Evolutionary conservation across 2,113 vertebrate species (phyloP), one percentile per base, ranked within the genome.

Genomic region (Piliocolobus tephrosceles): DNA sequence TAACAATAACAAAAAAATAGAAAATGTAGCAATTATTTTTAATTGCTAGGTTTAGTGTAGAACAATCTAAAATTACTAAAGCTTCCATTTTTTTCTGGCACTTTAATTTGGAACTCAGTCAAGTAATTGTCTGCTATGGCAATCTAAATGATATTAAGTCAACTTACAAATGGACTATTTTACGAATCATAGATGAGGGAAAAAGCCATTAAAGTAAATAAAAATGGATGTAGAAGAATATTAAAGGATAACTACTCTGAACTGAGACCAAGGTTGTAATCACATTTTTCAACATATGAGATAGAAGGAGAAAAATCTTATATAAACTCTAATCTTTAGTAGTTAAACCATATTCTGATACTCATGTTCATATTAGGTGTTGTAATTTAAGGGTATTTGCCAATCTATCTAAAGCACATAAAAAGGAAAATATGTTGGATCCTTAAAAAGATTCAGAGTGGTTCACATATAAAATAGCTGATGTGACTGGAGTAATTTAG

Each of bases 21-120:
- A 91, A 98, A 96, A 94, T 96, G 52, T 32, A 86, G 91, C 91
- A 98, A 97, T 98, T 98, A 98, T 96, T 98, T 99, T 98, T 98
- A 98, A 96, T 98, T 98, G 91, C 95, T 97, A 88, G 90, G 85
- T 98, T 97, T 88, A 98, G 75, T 91, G 90, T 96, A 98, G 94
- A 97, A 81, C 95, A 97, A 98, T 98, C 98, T 98, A 96, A 97
- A 98, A 97, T 96, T 97, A 79, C 80, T 96, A 97, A 76, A 93
- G 91, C 57, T 97, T 96, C 90, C 93, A 83, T 97, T 94, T 40
- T 96, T 92, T 92, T 72, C 96, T 93, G 98, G 92, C 18, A 88
- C 84, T 97, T 97, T 98, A 98, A 97, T 95, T 98, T 97, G 83
- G 86, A 98, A 98, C 66, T 47, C n/a, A 96, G 95, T 81, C 35